Base-by-base conservation (phyloP, 2,888 invertebrate genomes). In the Acrobasis consociella region DNA sequence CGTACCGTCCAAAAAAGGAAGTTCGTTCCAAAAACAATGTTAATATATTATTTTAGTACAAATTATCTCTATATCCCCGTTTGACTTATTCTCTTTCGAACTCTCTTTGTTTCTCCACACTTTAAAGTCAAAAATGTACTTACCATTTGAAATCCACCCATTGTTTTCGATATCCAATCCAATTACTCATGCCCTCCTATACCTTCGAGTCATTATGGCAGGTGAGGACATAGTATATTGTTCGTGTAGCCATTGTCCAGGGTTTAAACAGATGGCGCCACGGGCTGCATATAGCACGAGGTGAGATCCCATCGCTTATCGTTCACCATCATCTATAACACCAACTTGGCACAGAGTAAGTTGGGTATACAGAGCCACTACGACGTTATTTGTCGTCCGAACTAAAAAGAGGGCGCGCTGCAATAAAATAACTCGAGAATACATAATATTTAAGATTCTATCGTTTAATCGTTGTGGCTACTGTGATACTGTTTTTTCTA, bases 261-360 rank as follows among this genome's bases (percentile, higher is more conserved):
- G 31, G 31, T 31, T 31, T 31, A 31, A 39, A 50, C 85, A 86
- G 85, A 86, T 86, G 87, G 87, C 87, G 89, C 87, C 85, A 79
- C 77, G 74, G 75, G 77, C 51, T 80, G 77, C 80, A 79, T 87
- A 87, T 80, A 77, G 82, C 85, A 86, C 86, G 78, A 86, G 83
- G 82, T 82, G 83, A 83, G 84, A 82, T 74, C 75, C 77, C 76
- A 76, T 78, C 77, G 78, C 73, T 82, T 88, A 89, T 89, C 89
- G 78, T 76, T 76, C 79, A 72, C 76, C 72, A 81, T 84, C 85
- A 90, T 90, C 88, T 88, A 83, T 86, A 86, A 87, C 86, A 85
- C 81, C 78, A 76, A 69, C 68, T 60, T 63, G 59, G 62, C 50
- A 65, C 85, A 79, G 70, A 22, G 16, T n/a, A 62, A 31, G 10